These are phyloP conservation scores for Phaethon lepturus DNA, from an alignment of 2,113 vertebrate genomes.

Conservation along the genomic window DNA sequence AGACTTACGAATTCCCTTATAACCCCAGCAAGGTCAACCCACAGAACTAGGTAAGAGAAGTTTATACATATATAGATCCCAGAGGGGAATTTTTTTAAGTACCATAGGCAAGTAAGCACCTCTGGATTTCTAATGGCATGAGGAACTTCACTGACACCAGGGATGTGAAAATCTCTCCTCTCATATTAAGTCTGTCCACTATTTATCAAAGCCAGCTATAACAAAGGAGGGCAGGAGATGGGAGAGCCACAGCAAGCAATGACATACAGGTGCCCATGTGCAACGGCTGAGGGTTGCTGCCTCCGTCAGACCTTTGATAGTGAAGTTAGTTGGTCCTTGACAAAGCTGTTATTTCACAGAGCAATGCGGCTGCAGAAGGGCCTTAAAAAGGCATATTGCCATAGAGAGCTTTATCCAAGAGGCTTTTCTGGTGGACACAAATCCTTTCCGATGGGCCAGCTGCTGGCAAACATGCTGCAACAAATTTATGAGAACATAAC, in stretches of 20 bases:
- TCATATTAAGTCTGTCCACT: not conserved
- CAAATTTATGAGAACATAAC: slow-evolving; percentile 58
- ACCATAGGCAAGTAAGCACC: not conserved
- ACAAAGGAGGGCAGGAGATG: not conserved
- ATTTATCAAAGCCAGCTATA: not conserved
- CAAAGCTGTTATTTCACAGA: not conserved
- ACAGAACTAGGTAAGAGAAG: not conserved
- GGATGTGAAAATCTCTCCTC: not conserved
- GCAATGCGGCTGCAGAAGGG: not conserved
- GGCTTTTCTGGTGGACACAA: slow-evolving; percentile 37
- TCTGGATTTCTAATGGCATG: not conserved
- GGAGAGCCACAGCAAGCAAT: not conserved
- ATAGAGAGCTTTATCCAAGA: slow-evolving; percentile 28
- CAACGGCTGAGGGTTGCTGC: accelerated
- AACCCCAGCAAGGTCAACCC: not conserved
- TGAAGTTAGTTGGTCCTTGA: not conserved
- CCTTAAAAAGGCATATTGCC: slow-evolving; percentile 10
- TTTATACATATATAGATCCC: not conserved
- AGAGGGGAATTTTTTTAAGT: not conserved
- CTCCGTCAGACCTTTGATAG: not conserved
- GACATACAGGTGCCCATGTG: not conserved
- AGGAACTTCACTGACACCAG: not conserved
- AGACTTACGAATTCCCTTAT: not conserved
- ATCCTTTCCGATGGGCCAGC: slow-evolving; percentile 52
- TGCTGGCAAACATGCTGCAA: not conserved